Conservation (phyloP, 1,140 invertebrate genomes). For the Eriosoma lanigerum region DNA sequence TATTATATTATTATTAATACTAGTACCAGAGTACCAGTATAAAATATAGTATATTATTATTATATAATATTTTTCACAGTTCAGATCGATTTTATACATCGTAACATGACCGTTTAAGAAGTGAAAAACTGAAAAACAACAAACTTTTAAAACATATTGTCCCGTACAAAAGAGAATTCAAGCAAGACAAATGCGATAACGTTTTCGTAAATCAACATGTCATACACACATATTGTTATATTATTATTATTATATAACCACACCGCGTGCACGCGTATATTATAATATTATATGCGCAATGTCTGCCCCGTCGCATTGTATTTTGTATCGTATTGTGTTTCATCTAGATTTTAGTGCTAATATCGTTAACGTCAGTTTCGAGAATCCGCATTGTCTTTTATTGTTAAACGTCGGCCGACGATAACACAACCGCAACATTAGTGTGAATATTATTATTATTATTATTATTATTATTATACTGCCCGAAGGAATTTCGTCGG, state of each 20-base stretch:
- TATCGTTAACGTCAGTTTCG: background rate
- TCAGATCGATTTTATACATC: background rate
- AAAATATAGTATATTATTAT: too few relatives aligned
- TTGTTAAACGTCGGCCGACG: background rate
- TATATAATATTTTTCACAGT: background rate
- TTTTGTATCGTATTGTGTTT: slow-evolving; percentile 3
- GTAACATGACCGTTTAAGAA: background rate
- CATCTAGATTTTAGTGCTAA: slow-evolving; percentile 14
- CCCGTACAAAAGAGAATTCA: background rate
- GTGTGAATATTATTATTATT: background rate
- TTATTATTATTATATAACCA: background rate
- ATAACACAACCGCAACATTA: too few relatives aligned
- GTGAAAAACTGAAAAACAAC: background rate
- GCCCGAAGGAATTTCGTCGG: background rate
- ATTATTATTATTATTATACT: background rate
- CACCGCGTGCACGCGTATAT: too few relatives aligned
- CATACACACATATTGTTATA: background rate
- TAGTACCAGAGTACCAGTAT: too few relatives aligned
- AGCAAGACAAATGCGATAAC: slow-evolving; percentile 40
- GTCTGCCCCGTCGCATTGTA: slow-evolving; percentile 1
- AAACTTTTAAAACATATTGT: background rate
- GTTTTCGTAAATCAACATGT: slow-evolving; percentile 24
- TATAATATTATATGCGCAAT: background rate
- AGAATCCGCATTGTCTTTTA: background rate
- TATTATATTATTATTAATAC: too few relatives aligned